phyloP scores from a whole-genome alignment of 2,888 invertebrate genomes.

The Mycalesis mineus region DNA sequence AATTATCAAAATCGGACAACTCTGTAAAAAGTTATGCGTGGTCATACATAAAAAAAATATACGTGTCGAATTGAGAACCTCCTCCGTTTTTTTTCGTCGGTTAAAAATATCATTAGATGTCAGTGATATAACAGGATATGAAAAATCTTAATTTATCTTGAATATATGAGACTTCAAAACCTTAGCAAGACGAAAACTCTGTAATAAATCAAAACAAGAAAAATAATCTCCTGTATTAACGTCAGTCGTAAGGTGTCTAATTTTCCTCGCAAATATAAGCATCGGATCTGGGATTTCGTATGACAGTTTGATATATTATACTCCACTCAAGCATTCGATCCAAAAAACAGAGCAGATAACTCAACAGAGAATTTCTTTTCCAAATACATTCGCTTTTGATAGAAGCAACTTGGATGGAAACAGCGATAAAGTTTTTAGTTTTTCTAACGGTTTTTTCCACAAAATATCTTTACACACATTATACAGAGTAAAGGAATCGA shows the following conservation, averaged over 20 bases:
- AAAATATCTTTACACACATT: no score
- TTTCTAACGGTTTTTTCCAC: no score
- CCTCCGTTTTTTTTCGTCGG: no score
- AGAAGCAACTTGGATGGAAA: not conserved
- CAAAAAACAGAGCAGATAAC: not conserved
- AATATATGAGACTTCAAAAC: not conserved
- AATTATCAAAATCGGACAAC: no score
- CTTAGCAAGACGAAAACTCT: not conserved
- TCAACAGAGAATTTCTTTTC: not conserved
- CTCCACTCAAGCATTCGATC: not conserved
- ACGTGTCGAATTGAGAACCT: no score
- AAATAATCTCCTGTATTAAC: constrained; percentile 8
- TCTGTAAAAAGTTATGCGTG: no score
- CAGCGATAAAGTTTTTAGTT: not conserved
- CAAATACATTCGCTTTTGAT: not conserved
- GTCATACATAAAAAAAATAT: no score
- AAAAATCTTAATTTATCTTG: not conserved
- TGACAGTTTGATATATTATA: constrained; percentile 12
- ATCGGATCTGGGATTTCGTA: constrained; percentile 2
- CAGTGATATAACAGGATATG: not conserved
- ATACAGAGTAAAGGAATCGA: no score
- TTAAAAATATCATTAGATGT: no score
- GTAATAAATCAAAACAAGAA: constrained; percentile 10
- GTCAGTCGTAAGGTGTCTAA: constrained; percentile 10
- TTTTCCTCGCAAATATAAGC: constrained; percentile 9